Conservation (phyloP, 2,888 invertebrate species). For the Julus scandinavius region DNA sequence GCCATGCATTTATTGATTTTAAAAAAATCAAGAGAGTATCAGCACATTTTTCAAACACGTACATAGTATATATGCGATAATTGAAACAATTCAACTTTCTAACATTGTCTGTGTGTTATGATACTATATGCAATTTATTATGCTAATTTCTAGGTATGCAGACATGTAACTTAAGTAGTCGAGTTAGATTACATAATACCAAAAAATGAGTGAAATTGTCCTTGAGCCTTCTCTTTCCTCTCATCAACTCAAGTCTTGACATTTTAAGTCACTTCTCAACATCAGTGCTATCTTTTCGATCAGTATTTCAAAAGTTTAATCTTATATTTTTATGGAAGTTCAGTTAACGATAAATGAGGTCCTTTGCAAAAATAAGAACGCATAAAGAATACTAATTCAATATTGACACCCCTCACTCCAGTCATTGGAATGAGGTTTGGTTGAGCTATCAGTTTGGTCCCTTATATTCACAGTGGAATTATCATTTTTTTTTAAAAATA, state of each 20-base stretch:
- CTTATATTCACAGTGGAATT: neutral
- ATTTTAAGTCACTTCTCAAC: neutral
- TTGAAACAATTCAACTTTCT: neutral
- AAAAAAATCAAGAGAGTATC: too few relatives aligned
- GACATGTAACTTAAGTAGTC: neutral
- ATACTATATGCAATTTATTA: neutral
- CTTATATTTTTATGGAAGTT: neutral
- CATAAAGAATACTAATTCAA: neutral
- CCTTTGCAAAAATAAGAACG: neutral
- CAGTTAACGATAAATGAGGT: neutral
- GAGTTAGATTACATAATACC: neutral
- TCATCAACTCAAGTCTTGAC: neutral
- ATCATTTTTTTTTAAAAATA: neutral
- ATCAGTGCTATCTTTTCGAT: neutral
- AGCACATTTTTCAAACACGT: too few relatives aligned
- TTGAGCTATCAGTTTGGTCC: too few relatives aligned
- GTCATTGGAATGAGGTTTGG: too few relatives aligned
- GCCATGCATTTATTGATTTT: neutral
- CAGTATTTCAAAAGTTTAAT: constrained; percentile 34
- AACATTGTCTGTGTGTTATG: neutral
- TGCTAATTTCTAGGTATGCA: too few relatives aligned
- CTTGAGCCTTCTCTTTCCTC: neutral
- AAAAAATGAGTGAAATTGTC: neutral
- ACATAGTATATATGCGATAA: too few relatives aligned
- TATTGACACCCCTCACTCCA: too few relatives aligned